Base-by-base conservation (phyloP, 2,888 invertebrate genomes). In the Ectobius pallidus region DNA sequence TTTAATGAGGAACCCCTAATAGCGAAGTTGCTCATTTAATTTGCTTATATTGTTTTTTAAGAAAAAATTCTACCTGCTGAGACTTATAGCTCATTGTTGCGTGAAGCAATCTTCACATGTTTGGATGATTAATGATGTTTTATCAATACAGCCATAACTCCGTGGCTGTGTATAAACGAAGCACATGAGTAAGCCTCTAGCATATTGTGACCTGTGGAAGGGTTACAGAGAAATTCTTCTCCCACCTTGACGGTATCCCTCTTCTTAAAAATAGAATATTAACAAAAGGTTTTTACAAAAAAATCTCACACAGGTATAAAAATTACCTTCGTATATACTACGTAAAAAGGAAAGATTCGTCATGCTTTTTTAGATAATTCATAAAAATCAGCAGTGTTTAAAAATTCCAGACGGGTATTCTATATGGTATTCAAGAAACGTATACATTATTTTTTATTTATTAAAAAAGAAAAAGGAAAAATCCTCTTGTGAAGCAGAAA, bases 131-230 rank as follows among this genome's bases (percentile, higher is more conserved):
- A 65, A 65, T 65, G 65, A 65, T 46, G 46, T 30, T 44, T 44
- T 44, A 65, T 46, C 65, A 65, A 65, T 65, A 65, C 65, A n/a
- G 30, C 58, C 58, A 58, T 58, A 58, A 58, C 58, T 58, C 58
- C 58, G 27, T 30, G n/a, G 58, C 58, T 52, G 52, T 11, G 52
- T 52, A 52, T 52, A 52, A 52, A 52, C 52, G 52, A 52, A 52
- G 52, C 52, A 52, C 25, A 52, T 52, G 25, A 52, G 52, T 25
- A 52, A 22, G 52, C 58, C 30, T 30, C 30, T n/a, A 58, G 58
- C 58, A 30, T 9, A 58, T 58, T 58, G 58, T 58, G 58, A 58
- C 58, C 58, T 58, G 58, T 58, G 30, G 58, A 58, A 58, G 58
- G 58, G 58, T 58, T 58, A 58, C 30, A 58, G 58, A 27, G n/a